Evolutionary conservation across 2,113 vertebrate species (phyloP), one percentile per base, ranked within the genome.

Genomic region (Leptodactylus fuscus): DNA sequence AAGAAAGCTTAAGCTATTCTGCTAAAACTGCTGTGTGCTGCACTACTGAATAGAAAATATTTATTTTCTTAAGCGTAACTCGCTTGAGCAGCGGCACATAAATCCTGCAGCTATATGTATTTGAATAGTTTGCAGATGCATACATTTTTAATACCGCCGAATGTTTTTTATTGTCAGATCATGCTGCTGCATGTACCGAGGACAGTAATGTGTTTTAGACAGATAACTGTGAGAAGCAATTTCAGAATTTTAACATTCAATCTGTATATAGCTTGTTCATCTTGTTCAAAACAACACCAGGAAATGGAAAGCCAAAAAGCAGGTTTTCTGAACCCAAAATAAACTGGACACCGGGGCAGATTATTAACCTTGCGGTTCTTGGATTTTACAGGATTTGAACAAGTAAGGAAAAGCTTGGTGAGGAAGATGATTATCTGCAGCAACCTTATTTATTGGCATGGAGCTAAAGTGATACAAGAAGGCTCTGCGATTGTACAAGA

Each of bases 181-280:
- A 86, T 86, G 84, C 76, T 81, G 65, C 77, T 73, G 84, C 84
- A 86, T 86, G 84, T 81, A 73, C 77, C 20, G 22, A 49, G 84
- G 60, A 81, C 49, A 86, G 76, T 86, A 86, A 86, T 86, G 84
- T 86, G 84, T 86, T 86, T 86, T 86, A 86, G 84, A 86, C 77
- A 81, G 84, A 86, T 86, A 86, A 86, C 84, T 86, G 84, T 81
- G 77, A 81, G 76, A 81, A 86, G 84, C 67, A 81, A 86, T 86
- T 86, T 80, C 76, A 86, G 67, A 80, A 81, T 81, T 81, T 86
- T 73, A 85, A 81, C 84, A 80, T 86, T 86, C 76, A 73, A 71
- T 81, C 62, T 46, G 24, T 46, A 80, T 73, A 53, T 73, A 53
- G 75, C 36, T 81, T 81, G 77, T 86, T 86, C 84, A 58, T 81